These are phyloP conservation scores for Oceanodroma tethys DNA, from an alignment of 2,113 vertebrate species.

Conservation along the genomic window DNA sequence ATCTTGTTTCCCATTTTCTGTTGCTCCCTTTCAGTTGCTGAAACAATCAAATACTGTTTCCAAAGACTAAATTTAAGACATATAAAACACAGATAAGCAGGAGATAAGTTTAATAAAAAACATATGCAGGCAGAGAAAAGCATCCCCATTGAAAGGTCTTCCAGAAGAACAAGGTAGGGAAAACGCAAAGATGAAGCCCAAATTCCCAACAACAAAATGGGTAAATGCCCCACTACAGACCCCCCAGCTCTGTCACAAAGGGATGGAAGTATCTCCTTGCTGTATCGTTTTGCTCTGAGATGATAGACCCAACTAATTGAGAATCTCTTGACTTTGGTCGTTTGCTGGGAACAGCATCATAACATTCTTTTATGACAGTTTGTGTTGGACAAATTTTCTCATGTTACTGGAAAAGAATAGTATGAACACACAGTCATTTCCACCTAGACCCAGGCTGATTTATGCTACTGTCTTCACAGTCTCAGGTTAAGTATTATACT, in stretches of 20 bases:
- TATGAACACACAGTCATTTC: neutral
- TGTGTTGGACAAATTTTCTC: constrained; percentile 39
- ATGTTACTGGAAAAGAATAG: constrained; percentile 40
- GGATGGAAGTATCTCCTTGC: neutral
- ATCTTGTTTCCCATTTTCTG: neutral
- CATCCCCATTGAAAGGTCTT: neutral
- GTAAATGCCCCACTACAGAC: neutral
- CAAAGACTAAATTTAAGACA: neutral
- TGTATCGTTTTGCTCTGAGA: neutral
- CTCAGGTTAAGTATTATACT: constrained; percentile 34
- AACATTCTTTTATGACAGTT: neutral
- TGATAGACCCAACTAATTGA: neutral
- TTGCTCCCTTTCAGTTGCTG: neutral
- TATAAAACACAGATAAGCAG: neutral
- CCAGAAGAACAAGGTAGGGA: neutral
- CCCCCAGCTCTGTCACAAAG: neutral
- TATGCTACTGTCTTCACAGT: constrained; percentile 49
- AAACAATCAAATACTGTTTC: neutral
- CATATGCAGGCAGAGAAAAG: neutral
- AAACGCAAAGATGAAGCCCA: neutral
- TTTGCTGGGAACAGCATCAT: neutral
- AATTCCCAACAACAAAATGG: neutral
- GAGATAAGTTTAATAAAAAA: neutral
- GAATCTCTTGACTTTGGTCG: neutral
- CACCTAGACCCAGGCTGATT: constrained; percentile 58